Evolutionary conservation across 2,113 vertebrate genomes (phyloP).

Genomic region (Empidonax traillii): DNA sequence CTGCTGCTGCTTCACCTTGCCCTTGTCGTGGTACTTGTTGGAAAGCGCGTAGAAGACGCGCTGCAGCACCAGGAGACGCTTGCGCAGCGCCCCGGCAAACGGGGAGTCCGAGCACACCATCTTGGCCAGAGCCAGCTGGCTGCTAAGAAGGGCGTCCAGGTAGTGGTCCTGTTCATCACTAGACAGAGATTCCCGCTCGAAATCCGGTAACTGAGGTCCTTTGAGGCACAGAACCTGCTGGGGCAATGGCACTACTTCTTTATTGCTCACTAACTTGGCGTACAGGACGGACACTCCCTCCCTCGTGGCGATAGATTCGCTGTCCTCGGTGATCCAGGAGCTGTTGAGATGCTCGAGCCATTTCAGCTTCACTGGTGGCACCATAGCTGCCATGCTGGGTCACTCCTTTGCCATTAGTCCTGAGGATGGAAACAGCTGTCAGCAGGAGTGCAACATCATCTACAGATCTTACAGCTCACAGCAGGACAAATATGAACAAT

Average conservation of each 20-base stretch:
- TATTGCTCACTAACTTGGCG: slow-evolving; percentile 92
- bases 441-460: background rate
- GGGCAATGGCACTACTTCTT: slow-evolving; percentile 93
- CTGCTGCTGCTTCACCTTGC: slow-evolving; percentile 95
- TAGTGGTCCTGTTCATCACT: slow-evolving; percentile 99
- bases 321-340: slow-evolving; percentile 98
- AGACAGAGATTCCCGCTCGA: slow-evolving; percentile 94
- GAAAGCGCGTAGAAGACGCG: slow-evolving; percentile 97
- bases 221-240: slow-evolving; percentile 97
- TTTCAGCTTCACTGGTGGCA: slow-evolving; percentile 97
- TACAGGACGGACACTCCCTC: slow-evolving; percentile 92
- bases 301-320: slow-evolving; percentile 94
- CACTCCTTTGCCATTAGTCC: slow-evolving; percentile 89
- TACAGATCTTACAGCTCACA: background rate
- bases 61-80: slow-evolving; percentile 92
- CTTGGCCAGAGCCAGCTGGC: slow-evolving; percentile 96
- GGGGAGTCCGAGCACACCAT: slow-evolving; percentile 98
- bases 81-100: slow-evolving; percentile 90
- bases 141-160: slow-evolving; percentile 93
- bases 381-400: slow-evolving; percentile 91
- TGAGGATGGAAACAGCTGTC: slow-evolving; percentile 17
- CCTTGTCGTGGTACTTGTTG: slow-evolving; percentile 97
- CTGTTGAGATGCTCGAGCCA: slow-evolving; percentile 99
- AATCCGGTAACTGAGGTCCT: slow-evolving; percentile 96
- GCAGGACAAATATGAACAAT: background rate